Evolutionary conservation across 2,113 vertebrate species (phyloP).

Genomic region (Saccopteryx leptura): DNA sequence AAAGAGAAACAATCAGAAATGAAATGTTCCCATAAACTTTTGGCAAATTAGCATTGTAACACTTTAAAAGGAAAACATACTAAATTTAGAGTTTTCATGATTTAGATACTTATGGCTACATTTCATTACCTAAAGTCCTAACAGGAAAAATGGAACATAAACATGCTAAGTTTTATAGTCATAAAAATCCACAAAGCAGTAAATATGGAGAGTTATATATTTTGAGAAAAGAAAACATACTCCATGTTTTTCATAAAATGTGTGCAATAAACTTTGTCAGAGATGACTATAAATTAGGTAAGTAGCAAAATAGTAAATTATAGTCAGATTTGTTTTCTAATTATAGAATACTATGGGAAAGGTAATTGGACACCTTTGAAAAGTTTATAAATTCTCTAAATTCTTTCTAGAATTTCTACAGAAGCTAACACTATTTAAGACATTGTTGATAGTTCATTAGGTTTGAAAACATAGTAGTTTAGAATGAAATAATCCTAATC

Average conservation of each 20-base stretch:
- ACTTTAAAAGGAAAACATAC: slow-evolving; percentile 4
- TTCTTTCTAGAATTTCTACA: background rate
- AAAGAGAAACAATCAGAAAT: background rate
- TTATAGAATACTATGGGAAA: background rate
- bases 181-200: slow-evolving; percentile 34
- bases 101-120: background rate
- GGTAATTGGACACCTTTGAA: background rate
- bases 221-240: background rate
- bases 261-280: background rate
- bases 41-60: background rate
- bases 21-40: background rate
- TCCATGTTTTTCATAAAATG: background rate
- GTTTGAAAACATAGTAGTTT: background rate
- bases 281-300: background rate
- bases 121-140: slow-evolving; percentile 23
- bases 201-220: background rate
- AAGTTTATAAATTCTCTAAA: background rate
- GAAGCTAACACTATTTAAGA: background rate
- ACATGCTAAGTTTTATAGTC: background rate
- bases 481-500: background rate
- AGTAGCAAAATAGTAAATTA: background rate
- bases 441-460: background rate
- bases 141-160: slow-evolving; percentile 62
- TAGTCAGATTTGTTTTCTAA: background rate
- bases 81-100: slow-evolving; percentile 16